Conservation (phyloP, 2,888 invertebrate species). For the Microctonus brassicae region DNA sequence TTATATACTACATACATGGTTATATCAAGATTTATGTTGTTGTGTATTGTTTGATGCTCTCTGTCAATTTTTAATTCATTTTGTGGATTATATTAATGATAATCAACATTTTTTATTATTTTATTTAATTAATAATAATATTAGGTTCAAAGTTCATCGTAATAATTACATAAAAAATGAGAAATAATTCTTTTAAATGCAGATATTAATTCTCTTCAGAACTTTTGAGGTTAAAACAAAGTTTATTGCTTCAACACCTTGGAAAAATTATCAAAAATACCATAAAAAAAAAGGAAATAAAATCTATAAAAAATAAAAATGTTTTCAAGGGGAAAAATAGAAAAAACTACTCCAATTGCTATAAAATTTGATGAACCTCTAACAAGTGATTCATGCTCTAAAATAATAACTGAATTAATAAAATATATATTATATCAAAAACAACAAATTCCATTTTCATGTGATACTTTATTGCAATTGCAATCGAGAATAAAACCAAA, state of each 20-base stretch:
- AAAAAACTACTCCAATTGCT: slow-evolving; percentile 53
- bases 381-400: slow-evolving; percentile 65
- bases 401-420: slow-evolving; percentile 64
- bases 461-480: slow-evolving; percentile 60
- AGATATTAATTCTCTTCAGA: too few relatives aligned
- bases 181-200: too few relatives aligned
- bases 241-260: too few relatives aligned
- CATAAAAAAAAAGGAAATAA: not conserved
- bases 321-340: slow-evolving; percentile 46
- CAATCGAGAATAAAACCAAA: slow-evolving; percentile 55
- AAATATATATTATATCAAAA: slow-evolving; percentile 69
- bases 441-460: slow-evolving; percentile 68
- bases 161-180: not conserved
- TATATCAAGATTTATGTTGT: too few relatives aligned
- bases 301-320: slow-evolving; percentile 47
- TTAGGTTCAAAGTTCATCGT: not conserved
- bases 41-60: too few relatives aligned
- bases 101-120: not conserved
- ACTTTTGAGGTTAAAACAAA: too few relatives aligned
- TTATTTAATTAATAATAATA: not conserved
- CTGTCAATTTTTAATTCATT: not conserved
- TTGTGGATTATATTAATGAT: not conserved
- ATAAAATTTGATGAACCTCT: slow-evolving; percentile 64
- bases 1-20: too few relatives aligned
- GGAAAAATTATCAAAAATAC: not conserved